Evolutionary conservation across 2,888 invertebrate species (phyloP).

Genomic region (Megamerina dolium): DNA sequence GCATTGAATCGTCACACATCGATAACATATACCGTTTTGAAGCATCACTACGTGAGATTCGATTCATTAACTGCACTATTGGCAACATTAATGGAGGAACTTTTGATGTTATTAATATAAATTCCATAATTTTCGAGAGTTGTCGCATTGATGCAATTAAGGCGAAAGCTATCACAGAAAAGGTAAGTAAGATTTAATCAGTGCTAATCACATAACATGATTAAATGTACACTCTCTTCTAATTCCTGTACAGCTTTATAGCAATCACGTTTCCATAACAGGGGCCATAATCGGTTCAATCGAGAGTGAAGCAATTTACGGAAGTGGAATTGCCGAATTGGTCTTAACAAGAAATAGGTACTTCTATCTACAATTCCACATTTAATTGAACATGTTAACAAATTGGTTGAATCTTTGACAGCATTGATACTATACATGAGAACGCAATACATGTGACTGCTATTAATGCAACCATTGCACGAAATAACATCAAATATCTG

Average conservation of each 20-base stretch:
- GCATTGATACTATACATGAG: constrained; percentile 39
- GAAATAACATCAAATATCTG: constrained; percentile 36
- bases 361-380: constrained; percentile 16
- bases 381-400: not conserved
- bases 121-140: constrained; percentile 38
- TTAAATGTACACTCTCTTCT: not conserved
- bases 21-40: constrained; percentile 38
- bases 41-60: constrained; percentile 40
- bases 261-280: constrained; percentile 40
- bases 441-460: constrained; percentile 41
- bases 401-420: constrained; percentile 18
- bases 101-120: constrained; percentile 45
- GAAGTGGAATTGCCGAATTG: constrained; percentile 43
- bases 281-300: constrained; percentile 42
- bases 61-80: constrained; percentile 39
- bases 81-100: constrained; percentile 35
- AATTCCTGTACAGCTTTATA: constrained; percentile 26
- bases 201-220: not conserved
- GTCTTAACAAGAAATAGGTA: constrained; percentile 41
- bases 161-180: constrained; percentile 41
- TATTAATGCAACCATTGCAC: constrained; percentile 34
- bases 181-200: constrained; percentile 26
- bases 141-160: constrained; percentile 42
- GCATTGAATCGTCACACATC: constrained; percentile 36
- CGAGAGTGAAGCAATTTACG: constrained; percentile 43